phyloP scores from a whole-genome alignment of 2,888 invertebrate genomes.

The Phasia obesa region DNA sequence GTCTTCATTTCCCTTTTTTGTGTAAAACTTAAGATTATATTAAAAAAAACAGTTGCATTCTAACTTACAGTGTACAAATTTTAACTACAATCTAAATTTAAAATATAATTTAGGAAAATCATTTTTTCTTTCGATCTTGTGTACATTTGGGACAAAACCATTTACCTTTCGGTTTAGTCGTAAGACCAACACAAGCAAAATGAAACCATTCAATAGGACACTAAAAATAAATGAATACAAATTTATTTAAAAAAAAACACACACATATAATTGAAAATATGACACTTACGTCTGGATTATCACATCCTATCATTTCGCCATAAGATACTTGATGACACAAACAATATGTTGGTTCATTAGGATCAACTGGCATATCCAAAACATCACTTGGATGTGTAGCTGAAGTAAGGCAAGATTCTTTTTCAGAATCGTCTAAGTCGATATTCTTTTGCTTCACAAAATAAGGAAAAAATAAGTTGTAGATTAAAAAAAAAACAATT shows the following conservation, averaged over 20 bases:
- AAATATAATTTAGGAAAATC: conserved; percentile 76
- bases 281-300: conserved; percentile 87
- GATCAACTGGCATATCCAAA: conserved; percentile 95
- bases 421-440: conserved; percentile 84
- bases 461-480: not conserved
- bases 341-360: conserved; percentile 99
- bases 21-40: conserved; percentile 39
- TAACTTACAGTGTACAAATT: conserved; percentile 49
- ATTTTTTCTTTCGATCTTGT: conserved; percentile 91
- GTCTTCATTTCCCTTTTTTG: not conserved
- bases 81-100: conserved; percentile 38
- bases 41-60: conserved; percentile 42
- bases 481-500: conserved; percentile 21
- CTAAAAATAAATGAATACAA: conserved; percentile 78
- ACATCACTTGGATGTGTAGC: conserved; percentile 93
- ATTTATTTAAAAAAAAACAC: conserved; percentile 1
- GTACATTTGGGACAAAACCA: conserved; percentile 97
- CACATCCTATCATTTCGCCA: conserved; percentile 97
- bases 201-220: conserved; percentile 96
- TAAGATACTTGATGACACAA: conserved; percentile 98
- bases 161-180: conserved; percentile 94
- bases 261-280: not conserved
- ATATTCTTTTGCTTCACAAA: conserved; percentile 77
- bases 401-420: conserved; percentile 82
- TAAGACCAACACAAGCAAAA: conserved; percentile 93